Conservation (phyloP, 2,888 invertebrate species). For the Cosmorhoe ocellata region DNA sequence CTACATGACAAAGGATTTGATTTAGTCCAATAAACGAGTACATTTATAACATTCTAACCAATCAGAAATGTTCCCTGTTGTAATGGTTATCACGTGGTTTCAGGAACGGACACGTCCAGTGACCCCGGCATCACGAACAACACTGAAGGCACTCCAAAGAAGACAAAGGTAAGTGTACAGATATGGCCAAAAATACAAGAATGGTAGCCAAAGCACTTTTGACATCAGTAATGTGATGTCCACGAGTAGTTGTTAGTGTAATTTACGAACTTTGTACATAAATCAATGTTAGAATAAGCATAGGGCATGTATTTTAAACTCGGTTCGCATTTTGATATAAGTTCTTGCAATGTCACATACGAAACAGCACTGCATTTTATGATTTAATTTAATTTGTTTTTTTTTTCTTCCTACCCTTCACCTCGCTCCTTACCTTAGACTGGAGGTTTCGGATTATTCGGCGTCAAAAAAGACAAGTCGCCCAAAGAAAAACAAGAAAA, state of each 20-base stretch:
- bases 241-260: conserved; percentile 53
- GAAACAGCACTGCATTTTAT: conserved; percentile 45
- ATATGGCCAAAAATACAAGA: conserved; percentile 38
- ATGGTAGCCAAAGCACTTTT: conserved; percentile 53
- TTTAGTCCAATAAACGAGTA: too few relatives aligned
- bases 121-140: conserved; percentile 76
- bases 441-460: conserved; percentile 73
- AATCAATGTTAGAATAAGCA: conserved; percentile 60
- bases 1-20: too few relatives aligned
- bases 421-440: conserved; percentile 51
- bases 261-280: conserved; percentile 60
- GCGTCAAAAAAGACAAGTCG: conserved; percentile 68
- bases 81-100: conserved; percentile 11
- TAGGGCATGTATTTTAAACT: conserved; percentile 59
- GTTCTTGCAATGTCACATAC: conserved; percentile 37
- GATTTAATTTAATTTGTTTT: conserved; percentile 62
- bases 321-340: conserved; percentile 50
- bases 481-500: conserved; percentile 64
- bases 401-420: conserved; percentile 61
- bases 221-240: conserved; percentile 34
- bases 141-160: conserved; percentile 75
- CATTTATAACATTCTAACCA: too few relatives aligned
- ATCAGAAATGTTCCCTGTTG: background rate
- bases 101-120: conserved; percentile 78
- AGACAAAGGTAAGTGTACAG: conserved; percentile 62